Evolutionary conservation across 2,888 invertebrate species (phyloP).

Genomic region (Platycheirus rosarum): DNA sequence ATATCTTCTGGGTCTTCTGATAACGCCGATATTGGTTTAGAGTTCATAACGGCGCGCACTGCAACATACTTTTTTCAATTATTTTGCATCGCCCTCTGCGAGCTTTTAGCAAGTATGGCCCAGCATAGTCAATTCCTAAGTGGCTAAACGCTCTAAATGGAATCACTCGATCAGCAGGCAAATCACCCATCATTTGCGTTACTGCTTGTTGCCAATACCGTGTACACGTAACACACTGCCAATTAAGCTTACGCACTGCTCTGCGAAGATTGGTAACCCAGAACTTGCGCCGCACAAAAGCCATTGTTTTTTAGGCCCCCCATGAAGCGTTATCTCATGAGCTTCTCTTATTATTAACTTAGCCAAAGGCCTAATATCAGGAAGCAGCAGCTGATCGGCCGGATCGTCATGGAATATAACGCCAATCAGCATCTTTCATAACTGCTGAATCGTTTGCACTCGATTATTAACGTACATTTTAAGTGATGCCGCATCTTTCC

Average conservation of each 20-base stretch:
- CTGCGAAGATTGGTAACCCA: not conserved
- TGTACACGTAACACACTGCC: conserved; percentile 1
- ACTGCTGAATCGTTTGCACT: conserved; percentile 2
- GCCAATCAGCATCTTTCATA: not conserved
- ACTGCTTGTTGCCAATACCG: conserved; percentile 3
- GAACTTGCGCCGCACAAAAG: not conserved
- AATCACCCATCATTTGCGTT: conserved; percentile 27
- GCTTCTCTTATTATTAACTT: not conserved
- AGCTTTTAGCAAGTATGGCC: too few species aligned
- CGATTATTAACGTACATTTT: conserved; percentile 1
- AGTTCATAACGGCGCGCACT: too few species aligned
- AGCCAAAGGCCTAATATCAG: not conserved
- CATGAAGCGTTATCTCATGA: not conserved
- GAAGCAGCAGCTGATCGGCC: too few species aligned
- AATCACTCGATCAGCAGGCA: not conserved
- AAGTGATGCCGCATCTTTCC: not conserved
- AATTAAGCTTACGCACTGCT: not conserved
- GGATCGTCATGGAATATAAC: not conserved
- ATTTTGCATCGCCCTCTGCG: too few species aligned
- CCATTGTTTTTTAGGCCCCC: not conserved
- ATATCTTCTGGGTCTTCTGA: conserved; percentile 8
- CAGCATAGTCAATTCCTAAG: too few species aligned
- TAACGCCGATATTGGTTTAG: not conserved
- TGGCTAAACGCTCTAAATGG: not conserved
- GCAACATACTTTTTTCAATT: too few species aligned